A percentile compares a stretch with the other conserved stretches of the same genome.
phyloP scores from a whole-genome alignment of 2,888 invertebrate genomes.

The Operophtera brumata region DNA sequence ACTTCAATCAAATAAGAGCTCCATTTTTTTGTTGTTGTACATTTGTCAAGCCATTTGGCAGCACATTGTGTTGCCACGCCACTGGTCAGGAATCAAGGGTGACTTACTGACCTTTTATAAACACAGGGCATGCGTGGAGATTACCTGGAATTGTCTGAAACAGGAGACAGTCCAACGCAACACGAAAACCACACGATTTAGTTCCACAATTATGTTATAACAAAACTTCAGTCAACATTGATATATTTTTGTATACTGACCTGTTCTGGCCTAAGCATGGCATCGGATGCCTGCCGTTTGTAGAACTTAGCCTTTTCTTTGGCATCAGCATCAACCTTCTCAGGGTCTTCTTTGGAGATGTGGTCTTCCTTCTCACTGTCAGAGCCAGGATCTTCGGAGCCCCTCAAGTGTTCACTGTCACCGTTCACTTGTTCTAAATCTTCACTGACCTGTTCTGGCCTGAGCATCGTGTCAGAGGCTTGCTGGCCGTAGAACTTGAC shows the following conservation, averaged over 20 bases:
- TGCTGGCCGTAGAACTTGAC: constrained; percentile 92
- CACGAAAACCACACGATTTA: constrained; percentile 21
- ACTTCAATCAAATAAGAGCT: too few species aligned
- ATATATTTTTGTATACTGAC: neutral
- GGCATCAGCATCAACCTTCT: constrained; percentile 8
- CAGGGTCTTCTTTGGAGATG: neutral
- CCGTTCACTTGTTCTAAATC: constrained; percentile 19
- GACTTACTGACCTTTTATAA: constrained; percentile 2
- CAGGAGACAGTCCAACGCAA: constrained; percentile 12
- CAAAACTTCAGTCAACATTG: neutral
- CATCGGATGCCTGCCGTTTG: constrained; percentile 87
- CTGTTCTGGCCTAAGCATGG: constrained; percentile 69
- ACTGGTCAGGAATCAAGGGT: too few species aligned
- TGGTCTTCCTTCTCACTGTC: constrained; percentile 6
- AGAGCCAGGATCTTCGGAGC: neutral
- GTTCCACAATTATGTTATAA: neutral
- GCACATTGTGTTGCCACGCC: too few species aligned
- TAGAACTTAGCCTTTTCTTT: constrained; percentile 89
- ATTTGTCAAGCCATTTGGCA: too few species aligned
- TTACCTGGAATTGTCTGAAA: constrained; percentile 7
- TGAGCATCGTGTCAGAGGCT: constrained; percentile 87
- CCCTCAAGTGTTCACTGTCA: constrained; percentile 3
- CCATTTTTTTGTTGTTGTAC: too few species aligned
- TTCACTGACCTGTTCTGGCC: constrained; percentile 85
- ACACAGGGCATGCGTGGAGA: constrained; percentile 5